These are phyloP conservation scores for Nomada flava DNA, from an alignment of 2,888 invertebrate genomes.

Conservation along the genomic window DNA sequence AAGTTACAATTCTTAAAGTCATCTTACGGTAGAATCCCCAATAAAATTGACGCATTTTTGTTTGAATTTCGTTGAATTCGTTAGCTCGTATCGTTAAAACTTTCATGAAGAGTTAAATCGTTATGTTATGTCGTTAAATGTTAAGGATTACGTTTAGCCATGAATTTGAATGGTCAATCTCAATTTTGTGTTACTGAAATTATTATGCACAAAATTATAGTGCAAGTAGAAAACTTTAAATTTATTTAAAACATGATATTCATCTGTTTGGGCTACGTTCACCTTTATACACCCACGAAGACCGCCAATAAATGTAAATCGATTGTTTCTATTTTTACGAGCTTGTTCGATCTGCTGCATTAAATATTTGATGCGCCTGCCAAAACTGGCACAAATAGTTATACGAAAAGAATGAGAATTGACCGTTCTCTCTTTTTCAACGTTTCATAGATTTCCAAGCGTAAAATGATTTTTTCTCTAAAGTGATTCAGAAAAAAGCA, in stretches of 20 bases:
- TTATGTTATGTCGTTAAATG: not conserved
- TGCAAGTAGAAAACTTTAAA: too few species aligned
- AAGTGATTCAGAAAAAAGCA: not conserved
- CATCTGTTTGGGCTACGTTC: not conserved
- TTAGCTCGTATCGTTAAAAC: not conserved
- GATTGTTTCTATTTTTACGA: not conserved
- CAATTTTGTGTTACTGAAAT: too few species aligned
- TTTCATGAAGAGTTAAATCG: constrained; percentile 6
- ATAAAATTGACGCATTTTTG: constrained; percentile 28
- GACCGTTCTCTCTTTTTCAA: constrained; percentile 11
- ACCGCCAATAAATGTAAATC: constrained; percentile 47
- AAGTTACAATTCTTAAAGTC: constrained; percentile 9
- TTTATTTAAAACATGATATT: too few species aligned
- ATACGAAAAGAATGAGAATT: constrained; percentile 14
- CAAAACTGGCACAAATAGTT: constrained; percentile 30
- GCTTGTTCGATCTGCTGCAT: too few species aligned
- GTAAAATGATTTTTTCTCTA: not conserved
- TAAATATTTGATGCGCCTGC: not conserved
- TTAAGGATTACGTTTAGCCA: too few species aligned
- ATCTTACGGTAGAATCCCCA: not conserved
- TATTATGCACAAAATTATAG: too few species aligned
- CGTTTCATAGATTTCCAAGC: not conserved
- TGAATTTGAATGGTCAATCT: too few species aligned
- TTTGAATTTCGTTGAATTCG: not conserved
- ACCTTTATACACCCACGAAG: constrained; percentile 11